These are phyloP conservation scores for Fragum sueziense DNA, from an alignment of 2,888 invertebrate genomes.

Conservation along the genomic window DNA sequence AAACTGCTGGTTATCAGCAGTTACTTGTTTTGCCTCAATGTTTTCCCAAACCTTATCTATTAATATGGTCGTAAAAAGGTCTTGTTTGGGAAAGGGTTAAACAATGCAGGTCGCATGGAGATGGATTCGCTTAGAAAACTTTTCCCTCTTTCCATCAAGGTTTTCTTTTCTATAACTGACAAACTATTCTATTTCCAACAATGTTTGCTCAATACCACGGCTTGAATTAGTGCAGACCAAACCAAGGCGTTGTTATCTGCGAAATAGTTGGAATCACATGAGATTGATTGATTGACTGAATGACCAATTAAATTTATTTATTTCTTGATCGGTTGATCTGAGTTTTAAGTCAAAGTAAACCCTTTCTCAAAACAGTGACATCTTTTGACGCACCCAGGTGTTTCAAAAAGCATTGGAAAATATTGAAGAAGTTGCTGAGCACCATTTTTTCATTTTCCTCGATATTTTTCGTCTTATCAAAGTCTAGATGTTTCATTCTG, in stretches of 20 bases:
- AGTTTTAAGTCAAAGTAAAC: not conserved
- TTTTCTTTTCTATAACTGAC: too few species aligned
- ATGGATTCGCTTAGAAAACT: too few species aligned
- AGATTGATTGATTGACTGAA: not conserved
- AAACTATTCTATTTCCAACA: too few species aligned
- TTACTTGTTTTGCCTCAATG: too few species aligned
- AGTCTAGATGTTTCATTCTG: not conserved
- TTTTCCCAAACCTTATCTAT: too few species aligned
- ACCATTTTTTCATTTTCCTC: not conserved
- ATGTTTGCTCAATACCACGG: too few species aligned
- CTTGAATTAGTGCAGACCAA: not conserved
- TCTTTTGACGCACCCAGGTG: too few species aligned
- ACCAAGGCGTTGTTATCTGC: not conserved
- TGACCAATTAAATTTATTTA: not conserved
- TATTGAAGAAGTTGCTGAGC: not conserved
- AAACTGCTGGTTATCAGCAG: too few species aligned
- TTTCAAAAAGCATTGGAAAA: not conserved
- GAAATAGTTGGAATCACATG: not conserved
- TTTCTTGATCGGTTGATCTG: not conserved
- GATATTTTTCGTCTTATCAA: not conserved
- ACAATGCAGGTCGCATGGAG: too few species aligned
- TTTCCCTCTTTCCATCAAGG: too few species aligned
- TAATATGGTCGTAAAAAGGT: too few species aligned
- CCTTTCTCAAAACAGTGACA: not conserved
- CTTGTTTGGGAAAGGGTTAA: too few species aligned